These are phyloP conservation scores for Valencia hispanica DNA, from an alignment of 2,797 vertebrate genomes.

Conservation along the genomic window DNA sequence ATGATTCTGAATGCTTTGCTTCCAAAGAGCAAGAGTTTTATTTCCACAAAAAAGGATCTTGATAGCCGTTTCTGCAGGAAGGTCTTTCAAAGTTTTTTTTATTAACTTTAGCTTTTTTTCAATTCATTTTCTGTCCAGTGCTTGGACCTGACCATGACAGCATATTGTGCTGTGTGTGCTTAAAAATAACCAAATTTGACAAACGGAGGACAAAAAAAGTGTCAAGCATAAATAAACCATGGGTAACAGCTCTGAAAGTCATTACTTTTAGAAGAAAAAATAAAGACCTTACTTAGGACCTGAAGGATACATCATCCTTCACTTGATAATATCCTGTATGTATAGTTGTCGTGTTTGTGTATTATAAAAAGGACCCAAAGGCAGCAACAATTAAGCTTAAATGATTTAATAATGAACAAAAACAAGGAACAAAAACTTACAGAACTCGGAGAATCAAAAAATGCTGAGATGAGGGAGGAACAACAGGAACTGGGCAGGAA, in stretches of 20 bases:
- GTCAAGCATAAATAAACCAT: background rate
- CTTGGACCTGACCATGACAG: background rate
- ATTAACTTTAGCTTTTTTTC: background rate
- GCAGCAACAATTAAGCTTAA: no score
- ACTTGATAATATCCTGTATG: background rate
- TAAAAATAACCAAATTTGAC: background rate
- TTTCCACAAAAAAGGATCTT: background rate
- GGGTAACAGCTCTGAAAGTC: background rate
- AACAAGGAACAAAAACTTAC: no score
- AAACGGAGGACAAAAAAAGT: background rate
- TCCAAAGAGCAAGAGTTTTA: background rate
- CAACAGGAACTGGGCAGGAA: no score
- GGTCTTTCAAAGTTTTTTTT: background rate
- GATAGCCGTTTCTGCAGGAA: background rate
- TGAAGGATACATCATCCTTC: background rate
- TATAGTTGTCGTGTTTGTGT: no score
- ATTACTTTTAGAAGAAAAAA: background rate
- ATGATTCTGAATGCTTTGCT: background rate
- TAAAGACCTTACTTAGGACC: background rate
- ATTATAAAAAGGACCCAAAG: no score
- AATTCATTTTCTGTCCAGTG: background rate
- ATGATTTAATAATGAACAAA: no score
- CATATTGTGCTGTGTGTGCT: constrained; percentile 5
- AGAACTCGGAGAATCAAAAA: no score
- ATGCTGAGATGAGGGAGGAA: no score